Base-by-base conservation (phyloP, 2,113 vertebrate species). In the Alligator sinensis region DNA sequence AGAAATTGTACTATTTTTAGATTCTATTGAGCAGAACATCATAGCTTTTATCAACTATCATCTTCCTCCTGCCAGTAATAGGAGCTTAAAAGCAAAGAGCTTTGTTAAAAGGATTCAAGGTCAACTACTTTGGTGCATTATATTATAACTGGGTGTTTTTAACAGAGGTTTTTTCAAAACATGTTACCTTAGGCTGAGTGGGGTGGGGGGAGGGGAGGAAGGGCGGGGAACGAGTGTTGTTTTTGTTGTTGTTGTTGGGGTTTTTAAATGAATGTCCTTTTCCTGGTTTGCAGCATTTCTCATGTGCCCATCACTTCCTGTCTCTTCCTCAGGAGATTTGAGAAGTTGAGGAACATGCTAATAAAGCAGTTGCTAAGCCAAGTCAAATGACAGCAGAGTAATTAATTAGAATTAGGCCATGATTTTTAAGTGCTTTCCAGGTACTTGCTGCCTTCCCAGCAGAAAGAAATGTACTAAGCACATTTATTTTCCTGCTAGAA, bases 1-100 rank as follows among this genome's bases (percentile, higher is more conserved):
- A 80, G 85, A 79, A 92, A 84, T 13, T 1, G 87, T 59, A 60
- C 93, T 95, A 95, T 94, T 91, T 95, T 94, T 95, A 95, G 94
- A 24, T 59, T 30, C 89, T 78, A 60, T 84, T 96, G 89, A 95
- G 93, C 47, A 74, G 90, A 70, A 81, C 88, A 94, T 70, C 87
- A 86, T 92, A 85, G 86, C 86, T 95, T 95, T 95, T 93, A 87
- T 94, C 95, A 95, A 89, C 0, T 2, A 92, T 82, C 13, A 0
- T 92, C 92, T 94, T 84, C 27, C 9, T 84, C 28, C 76, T 95
- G 70, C 55, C 91, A 84, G 61, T 87, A 93, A 75, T 11, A 77
- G n/a, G 77, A 93, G n/a, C 93, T 91, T 80, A 95, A 86, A 80
- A 89, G 80, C 82, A 89, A 94, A 93, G 70, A 89, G n/a, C 27